These are phyloP conservation scores for Cirrhinus mrigala DNA, from an alignment of 2,797 vertebrate genomes.

Conservation along the genomic window DNA sequence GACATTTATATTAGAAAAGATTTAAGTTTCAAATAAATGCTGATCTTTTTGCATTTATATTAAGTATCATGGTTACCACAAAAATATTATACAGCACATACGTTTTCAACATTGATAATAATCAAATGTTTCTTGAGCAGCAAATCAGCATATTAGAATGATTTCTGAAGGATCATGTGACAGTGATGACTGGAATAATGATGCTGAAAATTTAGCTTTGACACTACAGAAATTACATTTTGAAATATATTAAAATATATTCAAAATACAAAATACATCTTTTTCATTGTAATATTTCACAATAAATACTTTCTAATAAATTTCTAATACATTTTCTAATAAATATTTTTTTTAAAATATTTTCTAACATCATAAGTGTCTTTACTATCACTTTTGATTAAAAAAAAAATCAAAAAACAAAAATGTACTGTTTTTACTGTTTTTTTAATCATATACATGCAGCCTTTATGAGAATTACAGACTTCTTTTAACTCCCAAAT, in stretches of 20 bases:
- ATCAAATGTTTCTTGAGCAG: background rate
- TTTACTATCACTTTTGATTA: too few relatives aligned
- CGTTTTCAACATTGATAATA: background rate
- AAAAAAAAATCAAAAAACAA: too few relatives aligned
- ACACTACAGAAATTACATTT: background rate
- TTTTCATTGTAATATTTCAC: background rate
- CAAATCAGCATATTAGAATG: background rate
- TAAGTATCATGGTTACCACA: background rate
- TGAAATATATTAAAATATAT: too few relatives aligned
- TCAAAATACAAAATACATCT: too few relatives aligned
- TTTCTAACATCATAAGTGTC: too few relatives aligned
- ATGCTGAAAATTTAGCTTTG: background rate
- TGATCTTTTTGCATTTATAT: background rate
- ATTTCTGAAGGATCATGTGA: background rate
- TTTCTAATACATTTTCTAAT: too few relatives aligned
- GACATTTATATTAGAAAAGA: too few relatives aligned
- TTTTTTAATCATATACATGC: background rate
- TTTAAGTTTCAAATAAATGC: too few relatives aligned
- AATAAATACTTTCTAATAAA: background rate
- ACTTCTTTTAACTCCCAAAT: background rate
- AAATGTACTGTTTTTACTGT: background rate
- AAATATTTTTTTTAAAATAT: too few relatives aligned
- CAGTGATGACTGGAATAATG: background rate
- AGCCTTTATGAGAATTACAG: background rate
- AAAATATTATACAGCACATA: background rate